A percentile compares a stretch with the other conserved stretches of the same genome.
Evolutionary conservation across 2,113 vertebrate species (phyloP).

Genomic region (Oxyura jamaicensis): DNA sequence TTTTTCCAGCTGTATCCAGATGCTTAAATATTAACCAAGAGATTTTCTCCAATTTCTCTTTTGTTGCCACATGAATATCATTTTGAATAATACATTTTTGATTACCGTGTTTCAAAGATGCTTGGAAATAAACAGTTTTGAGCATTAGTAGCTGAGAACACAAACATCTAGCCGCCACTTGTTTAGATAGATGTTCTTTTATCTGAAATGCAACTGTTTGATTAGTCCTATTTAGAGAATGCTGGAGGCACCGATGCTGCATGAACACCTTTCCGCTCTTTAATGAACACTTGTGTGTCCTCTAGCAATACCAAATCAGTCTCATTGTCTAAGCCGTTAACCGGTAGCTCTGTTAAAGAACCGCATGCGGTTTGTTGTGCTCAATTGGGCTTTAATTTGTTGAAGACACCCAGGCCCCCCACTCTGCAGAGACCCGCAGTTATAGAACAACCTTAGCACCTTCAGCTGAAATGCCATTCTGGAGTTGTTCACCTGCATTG

Average conservation of each 20-base stretch:
- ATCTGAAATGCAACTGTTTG: constrained; percentile 30
- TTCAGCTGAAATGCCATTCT: neutral
- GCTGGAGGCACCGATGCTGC: constrained; percentile 12
- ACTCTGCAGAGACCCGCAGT: rapidly evolving
- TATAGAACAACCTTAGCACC: neutral
- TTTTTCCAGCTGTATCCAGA: neutral
- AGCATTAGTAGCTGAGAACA: neutral
- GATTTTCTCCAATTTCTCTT: neutral
- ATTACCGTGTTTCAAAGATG: neutral
- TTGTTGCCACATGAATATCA: neutral
- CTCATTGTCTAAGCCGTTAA: neutral
- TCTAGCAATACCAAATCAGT: constrained; percentile 8
- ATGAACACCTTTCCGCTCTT: constrained; percentile 18
- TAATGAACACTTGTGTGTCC: constrained; percentile 27
- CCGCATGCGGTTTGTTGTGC: neutral
- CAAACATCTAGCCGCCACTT: neutral
- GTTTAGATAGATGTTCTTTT: constrained; percentile 3
- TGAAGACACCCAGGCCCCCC: neutral
- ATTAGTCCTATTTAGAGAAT: constrained; percentile 42
- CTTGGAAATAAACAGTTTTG: neutral
- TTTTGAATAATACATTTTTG: neutral
- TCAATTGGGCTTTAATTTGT: constrained; percentile 1
- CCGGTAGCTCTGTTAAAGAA: neutral
- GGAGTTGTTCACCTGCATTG: neutral
- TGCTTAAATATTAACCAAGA: constrained; percentile 5